These are phyloP conservation scores for Agonopterix subpropinquella DNA, from an alignment of 2,888 invertebrate species.

Conservation along the genomic window DNA sequence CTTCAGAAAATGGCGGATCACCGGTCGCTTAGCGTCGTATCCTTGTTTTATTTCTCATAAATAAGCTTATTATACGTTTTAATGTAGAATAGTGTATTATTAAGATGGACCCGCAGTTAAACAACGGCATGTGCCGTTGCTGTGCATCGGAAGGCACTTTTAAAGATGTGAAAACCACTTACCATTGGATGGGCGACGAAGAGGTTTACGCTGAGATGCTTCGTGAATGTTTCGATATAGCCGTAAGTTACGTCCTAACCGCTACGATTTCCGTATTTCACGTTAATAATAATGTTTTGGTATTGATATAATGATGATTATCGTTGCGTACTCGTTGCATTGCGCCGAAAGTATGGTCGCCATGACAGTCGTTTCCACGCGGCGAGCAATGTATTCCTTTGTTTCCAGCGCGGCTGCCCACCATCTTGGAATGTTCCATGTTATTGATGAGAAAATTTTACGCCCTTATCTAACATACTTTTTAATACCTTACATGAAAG, in stretches of 20 bases:
- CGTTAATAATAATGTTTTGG: not conserved
- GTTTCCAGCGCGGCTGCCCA: not conserved
- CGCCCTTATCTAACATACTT: too few relatives aligned
- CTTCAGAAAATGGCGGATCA: constrained; percentile 48
- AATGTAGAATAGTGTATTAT: constrained; percentile 26
- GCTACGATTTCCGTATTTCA: not conserved
- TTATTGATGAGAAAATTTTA: too few relatives aligned
- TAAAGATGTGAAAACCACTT: constrained; percentile 53
- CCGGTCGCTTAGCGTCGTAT: constrained; percentile 32
- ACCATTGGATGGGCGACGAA: constrained; percentile 64
- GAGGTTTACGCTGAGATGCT: constrained; percentile 64
- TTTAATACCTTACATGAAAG: too few relatives aligned
- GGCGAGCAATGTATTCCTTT: constrained; percentile 8
- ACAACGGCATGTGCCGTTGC: constrained; percentile 59
- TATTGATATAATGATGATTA: not conserved
- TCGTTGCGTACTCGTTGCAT: constrained; percentile 7
- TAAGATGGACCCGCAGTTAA: constrained; percentile 45
- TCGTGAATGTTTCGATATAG: constrained; percentile 59
- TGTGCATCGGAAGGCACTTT: constrained; percentile 62
- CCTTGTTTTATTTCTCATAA: constrained; percentile 12
- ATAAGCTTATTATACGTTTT: constrained; percentile 19
- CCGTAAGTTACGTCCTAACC: constrained; percentile 34
- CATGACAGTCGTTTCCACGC: not conserved
- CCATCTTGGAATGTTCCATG: not conserved
- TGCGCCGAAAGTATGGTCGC: constrained; percentile 7